These are phyloP conservation scores for Cryptocephalus moraei DNA, from an alignment of 2,888 invertebrate genomes.

Conservation along the genomic window DNA sequence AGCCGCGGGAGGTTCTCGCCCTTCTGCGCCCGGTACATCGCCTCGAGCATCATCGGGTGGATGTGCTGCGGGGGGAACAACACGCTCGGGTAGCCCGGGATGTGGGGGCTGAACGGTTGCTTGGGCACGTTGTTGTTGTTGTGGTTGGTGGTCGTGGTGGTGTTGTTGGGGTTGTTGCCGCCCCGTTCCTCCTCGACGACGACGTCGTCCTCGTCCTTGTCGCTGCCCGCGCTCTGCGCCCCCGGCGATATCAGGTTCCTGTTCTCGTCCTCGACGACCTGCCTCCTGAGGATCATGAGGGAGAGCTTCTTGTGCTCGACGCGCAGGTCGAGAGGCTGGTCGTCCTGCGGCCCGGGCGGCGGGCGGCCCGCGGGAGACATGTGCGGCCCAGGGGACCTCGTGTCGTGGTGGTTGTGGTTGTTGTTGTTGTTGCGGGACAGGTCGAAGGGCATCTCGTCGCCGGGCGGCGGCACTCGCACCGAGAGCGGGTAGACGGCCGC, in stretches of 20 bases:
- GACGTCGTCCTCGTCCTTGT: constrained; percentile 29
- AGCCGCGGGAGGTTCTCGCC: constrained; percentile 48
- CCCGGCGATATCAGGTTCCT: constrained; percentile 67
- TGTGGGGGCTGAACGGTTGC: constrained; percentile 32
- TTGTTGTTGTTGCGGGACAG: constrained; percentile 45
- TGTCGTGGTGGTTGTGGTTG: too few species aligned
- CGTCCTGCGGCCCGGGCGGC: constrained; percentile 45
- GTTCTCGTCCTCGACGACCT: constrained; percentile 79
- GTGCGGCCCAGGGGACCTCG: constrained; percentile 41
- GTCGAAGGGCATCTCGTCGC: constrained; percentile 54
- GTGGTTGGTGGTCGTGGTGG: too few species aligned
- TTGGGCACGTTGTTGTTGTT: constrained; percentile 21
- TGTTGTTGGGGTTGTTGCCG: constrained; percentile 22
- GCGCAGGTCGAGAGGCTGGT: constrained; percentile 81
- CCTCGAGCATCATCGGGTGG: constrained; percentile 62
- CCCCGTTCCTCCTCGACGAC: constrained; percentile 29
- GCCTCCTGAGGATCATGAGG: constrained; percentile 37
- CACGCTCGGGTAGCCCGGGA: constrained; percentile 38
- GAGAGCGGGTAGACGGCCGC: constrained; percentile 61
- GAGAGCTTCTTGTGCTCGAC: constrained; percentile 69
- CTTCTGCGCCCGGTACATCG: constrained; percentile 51
- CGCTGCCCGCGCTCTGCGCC: constrained; percentile 31
- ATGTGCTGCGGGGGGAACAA: constrained; percentile 51
- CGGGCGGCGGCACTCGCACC: constrained; percentile 48
- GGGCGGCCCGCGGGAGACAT: constrained; percentile 49